A percentile compares a stretch with the other conserved stretches of the same genome.
phyloP scores from a whole-genome alignment of 2,888 invertebrate genomes.

The Malthinus flaveolus region DNA sequence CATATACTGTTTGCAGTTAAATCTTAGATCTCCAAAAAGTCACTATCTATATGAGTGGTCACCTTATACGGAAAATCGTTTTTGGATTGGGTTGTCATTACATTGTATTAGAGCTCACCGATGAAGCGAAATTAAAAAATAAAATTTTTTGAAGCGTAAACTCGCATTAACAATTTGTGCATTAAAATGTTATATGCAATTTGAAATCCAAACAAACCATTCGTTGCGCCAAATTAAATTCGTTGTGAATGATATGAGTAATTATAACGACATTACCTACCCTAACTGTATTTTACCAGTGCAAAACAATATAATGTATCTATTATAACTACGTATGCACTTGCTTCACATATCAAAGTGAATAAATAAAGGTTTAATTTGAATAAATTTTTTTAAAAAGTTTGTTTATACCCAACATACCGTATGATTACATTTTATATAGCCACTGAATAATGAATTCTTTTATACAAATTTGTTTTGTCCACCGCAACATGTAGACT shows the following conservation, averaged over 20 bases:
- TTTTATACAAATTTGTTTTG: not conserved
- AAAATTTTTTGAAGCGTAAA: no score
- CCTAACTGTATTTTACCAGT: slow-evolving; percentile 1
- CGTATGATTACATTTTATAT: slow-evolving; percentile 16
- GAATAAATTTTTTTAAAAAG: slow-evolving; percentile 14
- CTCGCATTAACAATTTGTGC: no score
- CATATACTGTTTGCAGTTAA: no score
- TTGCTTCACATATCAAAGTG: slow-evolving; percentile 24
- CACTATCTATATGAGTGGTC: no score
- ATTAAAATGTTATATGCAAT: no score
- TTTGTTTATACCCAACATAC: slow-evolving; percentile 10
- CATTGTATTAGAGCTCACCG: no score
- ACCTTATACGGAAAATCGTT: no score
- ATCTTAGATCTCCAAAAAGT: no score
- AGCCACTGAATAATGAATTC: slow-evolving; percentile 6
- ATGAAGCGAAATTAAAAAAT: no score
- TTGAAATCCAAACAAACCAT: not conserved
- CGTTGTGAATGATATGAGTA: slow-evolving; percentile 1
- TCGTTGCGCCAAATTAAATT: slow-evolving; percentile 4
- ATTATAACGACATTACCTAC: slow-evolving; percentile 7
- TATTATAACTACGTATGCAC: slow-evolving; percentile 8
- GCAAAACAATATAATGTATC: slow-evolving; percentile 1
- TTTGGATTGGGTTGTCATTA: no score
- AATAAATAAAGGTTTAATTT: slow-evolving; percentile 20
- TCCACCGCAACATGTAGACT: no score